Evolutionary conservation across 2,888 invertebrate genomes (phyloP).

Genomic region (Neoitamus cyanurus): DNA sequence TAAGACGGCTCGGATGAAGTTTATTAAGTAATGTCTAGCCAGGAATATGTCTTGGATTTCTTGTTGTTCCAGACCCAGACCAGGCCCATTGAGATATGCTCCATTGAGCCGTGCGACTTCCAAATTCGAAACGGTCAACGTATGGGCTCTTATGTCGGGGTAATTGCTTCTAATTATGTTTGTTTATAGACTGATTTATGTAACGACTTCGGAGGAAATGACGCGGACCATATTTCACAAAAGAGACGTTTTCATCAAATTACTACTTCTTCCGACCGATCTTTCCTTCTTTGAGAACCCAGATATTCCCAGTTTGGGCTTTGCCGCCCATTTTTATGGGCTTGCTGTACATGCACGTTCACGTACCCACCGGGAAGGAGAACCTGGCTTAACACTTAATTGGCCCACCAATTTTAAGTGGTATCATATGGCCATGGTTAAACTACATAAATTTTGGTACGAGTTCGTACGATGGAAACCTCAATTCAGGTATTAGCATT

Average conservation of each 20-base stretch:
- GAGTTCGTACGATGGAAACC: no score
- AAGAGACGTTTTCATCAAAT: neutral
- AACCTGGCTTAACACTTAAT: neutral
- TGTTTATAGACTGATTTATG: neutral
- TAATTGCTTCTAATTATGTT: neutral
- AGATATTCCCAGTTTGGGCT: neutral
- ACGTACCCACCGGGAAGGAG: neutral
- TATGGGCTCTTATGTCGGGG: neutral
- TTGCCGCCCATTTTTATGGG: neutral
- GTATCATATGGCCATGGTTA: no score
- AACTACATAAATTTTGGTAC: no score
- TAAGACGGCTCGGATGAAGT: neutral
- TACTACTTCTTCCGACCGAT: neutral
- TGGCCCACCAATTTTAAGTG: neutral
- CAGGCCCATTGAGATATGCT: neutral
- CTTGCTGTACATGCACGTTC: neutral
- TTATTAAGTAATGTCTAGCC: conserved; percentile 17
- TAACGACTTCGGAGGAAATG: neutral
- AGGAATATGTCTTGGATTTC: neutral
- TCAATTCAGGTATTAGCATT: no score
- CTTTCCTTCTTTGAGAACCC: neutral
- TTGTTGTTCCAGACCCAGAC: neutral
- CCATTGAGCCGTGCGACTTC: neutral
- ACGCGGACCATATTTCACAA: neutral
- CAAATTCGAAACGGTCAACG: neutral